Evolutionary conservation across 2,113 vertebrate species (phyloP).

Genomic region (Phylloscopus trochilus): DNA sequence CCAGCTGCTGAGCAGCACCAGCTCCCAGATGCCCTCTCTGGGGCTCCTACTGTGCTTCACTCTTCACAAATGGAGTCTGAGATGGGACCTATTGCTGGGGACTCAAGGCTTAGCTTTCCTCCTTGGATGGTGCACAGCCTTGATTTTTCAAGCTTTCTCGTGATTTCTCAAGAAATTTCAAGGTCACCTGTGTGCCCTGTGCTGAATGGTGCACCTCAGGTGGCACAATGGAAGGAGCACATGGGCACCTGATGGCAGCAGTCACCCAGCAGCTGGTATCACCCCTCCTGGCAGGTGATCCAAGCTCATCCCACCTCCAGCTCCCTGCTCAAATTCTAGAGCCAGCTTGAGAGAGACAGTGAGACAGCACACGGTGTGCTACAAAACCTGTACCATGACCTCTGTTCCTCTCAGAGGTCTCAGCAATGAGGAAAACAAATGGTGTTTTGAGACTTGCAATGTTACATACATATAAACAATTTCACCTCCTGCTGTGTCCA

Average conservation of each 20-base stretch:
- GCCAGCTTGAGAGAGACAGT: background rate
- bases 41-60: background rate
- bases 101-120: background rate
- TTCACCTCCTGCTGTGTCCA: background rate
- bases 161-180: background rate
- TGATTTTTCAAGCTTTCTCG: background rate
- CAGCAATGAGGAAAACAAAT: background rate
- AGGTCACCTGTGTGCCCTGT: accelerated
- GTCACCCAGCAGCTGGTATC: background rate
- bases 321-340: background rate
- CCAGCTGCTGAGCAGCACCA: background rate
- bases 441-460: background rate
- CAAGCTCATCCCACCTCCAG: background rate
- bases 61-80: background rate
- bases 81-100: background rate
- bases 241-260: background rate
- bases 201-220: background rate
- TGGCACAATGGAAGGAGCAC: background rate
- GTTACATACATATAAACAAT: background rate
- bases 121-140: too few species aligned
- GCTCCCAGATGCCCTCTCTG: background rate
- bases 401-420: background rate
- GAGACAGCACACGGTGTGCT: background rate
- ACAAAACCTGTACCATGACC: background rate
- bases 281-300: background rate